Evolutionary conservation across 30 jellyfish, hydroid and myxozoan species (phyloP).

Genomic region (Chironex yamaguchii): DNA sequence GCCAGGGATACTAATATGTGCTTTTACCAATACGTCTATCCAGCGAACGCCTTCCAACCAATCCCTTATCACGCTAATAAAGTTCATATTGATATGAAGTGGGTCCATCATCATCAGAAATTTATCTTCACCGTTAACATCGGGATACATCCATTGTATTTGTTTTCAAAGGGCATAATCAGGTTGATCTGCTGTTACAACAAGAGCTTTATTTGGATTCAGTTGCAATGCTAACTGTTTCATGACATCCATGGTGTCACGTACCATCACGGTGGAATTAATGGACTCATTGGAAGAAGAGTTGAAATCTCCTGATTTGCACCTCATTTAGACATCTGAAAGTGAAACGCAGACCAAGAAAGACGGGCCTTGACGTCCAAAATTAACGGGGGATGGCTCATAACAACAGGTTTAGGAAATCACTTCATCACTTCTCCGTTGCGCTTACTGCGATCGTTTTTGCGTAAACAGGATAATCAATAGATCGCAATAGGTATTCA

Average conservation of each 20-base stretch:
- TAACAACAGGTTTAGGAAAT: too few relatives aligned
- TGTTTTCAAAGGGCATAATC: background rate
- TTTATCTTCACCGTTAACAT: background rate
- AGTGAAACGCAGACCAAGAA: constrained; percentile 38
- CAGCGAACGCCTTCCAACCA: too few relatives aligned
- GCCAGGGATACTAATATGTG: background rate
- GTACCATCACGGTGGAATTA: constrained; percentile 22
- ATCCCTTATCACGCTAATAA: background rate
- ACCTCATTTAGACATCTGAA: background rate
- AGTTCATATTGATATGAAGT: background rate
- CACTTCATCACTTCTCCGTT: too few relatives aligned
- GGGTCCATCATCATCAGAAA: background rate
- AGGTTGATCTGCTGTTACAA: constrained; percentile 30
- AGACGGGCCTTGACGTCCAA: background rate
- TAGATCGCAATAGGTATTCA: too few relatives aligned
- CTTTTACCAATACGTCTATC: background rate
- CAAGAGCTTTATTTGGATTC: constrained; percentile 1
- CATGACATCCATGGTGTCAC: constrained; percentile 20
- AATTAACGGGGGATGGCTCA: too few relatives aligned
- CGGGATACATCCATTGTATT: background rate
- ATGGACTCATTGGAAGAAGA: constrained; percentile 6
- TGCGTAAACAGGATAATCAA: too few relatives aligned
- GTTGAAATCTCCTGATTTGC: constrained; percentile 12
- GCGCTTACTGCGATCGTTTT: too few relatives aligned
- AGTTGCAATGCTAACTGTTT: background rate